These are phyloP conservation scores for Trisateles emortualis DNA, from an alignment of 2,888 invertebrate genomes.

Conservation along the genomic window DNA sequence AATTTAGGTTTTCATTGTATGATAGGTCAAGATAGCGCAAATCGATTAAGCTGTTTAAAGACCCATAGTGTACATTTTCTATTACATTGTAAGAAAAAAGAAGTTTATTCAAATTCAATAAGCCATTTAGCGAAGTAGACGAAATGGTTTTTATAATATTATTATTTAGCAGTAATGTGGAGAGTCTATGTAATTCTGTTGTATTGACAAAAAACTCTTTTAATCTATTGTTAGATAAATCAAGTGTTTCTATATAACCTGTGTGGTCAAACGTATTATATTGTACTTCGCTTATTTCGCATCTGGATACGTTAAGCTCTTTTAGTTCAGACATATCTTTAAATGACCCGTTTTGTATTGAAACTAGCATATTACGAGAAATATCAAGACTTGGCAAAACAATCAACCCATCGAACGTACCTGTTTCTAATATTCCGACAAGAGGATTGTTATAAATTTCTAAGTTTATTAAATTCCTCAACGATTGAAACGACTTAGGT, in stretches of 20 bases:
- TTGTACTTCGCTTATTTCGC: conserved; percentile 58
- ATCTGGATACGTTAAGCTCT: conserved; percentile 63
- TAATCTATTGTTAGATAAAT: conserved; percentile 68
- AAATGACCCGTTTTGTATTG: conserved; percentile 66
- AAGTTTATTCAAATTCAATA: conserved; percentile 52
- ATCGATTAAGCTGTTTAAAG: conserved; percentile 51
- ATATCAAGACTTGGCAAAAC: conserved; percentile 65
- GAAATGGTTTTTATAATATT: conserved; percentile 59
- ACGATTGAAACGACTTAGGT: conserved; percentile 56
- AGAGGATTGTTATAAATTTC: conserved; percentile 66
- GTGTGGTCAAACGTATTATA: conserved; percentile 64
- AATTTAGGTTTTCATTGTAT: conserved; percentile 55
- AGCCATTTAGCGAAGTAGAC: conserved; percentile 41
- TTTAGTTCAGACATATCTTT: conserved; percentile 61
- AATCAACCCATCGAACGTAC: conserved; percentile 64
- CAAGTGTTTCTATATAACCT: conserved; percentile 58
- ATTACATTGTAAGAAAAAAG: conserved; percentile 59
- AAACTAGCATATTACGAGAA: conserved; percentile 56
- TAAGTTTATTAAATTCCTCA: conserved; percentile 59
- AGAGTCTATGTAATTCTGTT: conserved; percentile 55
- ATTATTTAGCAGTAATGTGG: conserved; percentile 58
- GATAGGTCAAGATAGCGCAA: conserved; percentile 65
- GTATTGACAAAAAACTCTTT: conserved; percentile 60
- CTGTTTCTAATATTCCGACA: conserved; percentile 53
- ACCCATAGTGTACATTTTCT: conserved; percentile 40